phyloP scores from a whole-genome alignment of 2,888 invertebrate species.

The Aporophyla lueneburgensis region DNA sequence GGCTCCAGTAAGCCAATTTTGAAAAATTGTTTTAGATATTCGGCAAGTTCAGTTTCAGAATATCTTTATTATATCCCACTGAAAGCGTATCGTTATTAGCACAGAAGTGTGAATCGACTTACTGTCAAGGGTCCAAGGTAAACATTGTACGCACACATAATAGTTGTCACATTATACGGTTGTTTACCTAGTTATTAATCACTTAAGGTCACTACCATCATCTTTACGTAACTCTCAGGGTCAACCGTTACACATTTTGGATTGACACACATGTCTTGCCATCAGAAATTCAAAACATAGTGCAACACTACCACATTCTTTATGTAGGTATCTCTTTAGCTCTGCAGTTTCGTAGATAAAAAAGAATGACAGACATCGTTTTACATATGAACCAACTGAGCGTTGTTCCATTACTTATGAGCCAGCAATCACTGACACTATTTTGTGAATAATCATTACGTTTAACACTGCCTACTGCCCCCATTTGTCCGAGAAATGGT shows the following conservation, averaged over 20 bases:
- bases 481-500: conserved; percentile 19
- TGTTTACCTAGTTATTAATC: conserved; percentile 49
- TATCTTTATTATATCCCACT: background rate
- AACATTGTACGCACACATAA: conserved; percentile 33
- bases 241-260: conserved; percentile 21
- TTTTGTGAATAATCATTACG: conserved; percentile 37
- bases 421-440: conserved; percentile 17
- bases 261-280: conserved; percentile 17
- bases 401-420: conserved; percentile 19
- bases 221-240: conserved; percentile 48
- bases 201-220: conserved; percentile 40
- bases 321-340: background rate
- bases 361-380: conserved; percentile 3
- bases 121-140: conserved; percentile 26
- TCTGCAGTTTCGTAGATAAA: background rate
- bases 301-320: background rate
- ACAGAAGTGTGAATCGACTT: conserved; percentile 24
- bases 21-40: background rate
- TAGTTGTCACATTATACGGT: conserved; percentile 28
- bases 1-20: background rate
- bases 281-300: conserved; percentile 1
- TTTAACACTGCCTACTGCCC: conserved; percentile 1
- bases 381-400: conserved; percentile 2
- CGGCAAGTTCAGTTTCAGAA: background rate
- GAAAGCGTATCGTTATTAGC: conserved; percentile 23